Evolutionary conservation across 1,140 invertebrate species (phyloP), one percentile per base, ranked within the genome.

Genomic region (Scaptodrosophila lebanonensis): DNA sequence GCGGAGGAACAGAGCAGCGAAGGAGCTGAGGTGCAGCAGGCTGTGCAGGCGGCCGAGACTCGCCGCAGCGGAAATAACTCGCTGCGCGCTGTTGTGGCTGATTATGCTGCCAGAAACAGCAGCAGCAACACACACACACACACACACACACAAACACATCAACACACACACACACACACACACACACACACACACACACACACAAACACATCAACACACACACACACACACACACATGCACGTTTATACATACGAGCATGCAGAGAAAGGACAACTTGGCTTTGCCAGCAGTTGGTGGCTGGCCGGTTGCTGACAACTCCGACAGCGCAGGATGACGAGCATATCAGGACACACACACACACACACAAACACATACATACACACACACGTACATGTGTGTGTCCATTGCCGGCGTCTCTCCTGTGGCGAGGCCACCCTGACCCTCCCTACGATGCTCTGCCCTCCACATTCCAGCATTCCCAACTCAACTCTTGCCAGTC

Each of bases 41-140:
- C 15, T 38, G 49, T 7, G 27, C 40, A n/a, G 16, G 12, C 16
- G 17, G 32, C 5, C 22, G 36, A 38, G 43, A 76, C 60, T 76
- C 71, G 71, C 75, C 82, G 83, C 82, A 84, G 72, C 76, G 83
- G 83, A 85, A 83, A 76, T 76, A 84, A 84, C 83, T 85, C 62
- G 66, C 69, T 75, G 66, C 51, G 73, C 73, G 73, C 73, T 82
- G 77, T 85, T 85, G 77, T 72, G 83, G 83, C 83, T 85, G 83
- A 85, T 85, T 85, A 83, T 83, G 83, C 76, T 79, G 76, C 82
- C 64, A 79, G 61, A 56, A 71, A 56, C 83, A 77, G 62, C 25
- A n/a, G n/a, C n/a, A n/a, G n/a, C n/a, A n/a, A n/a, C n/a, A n/a
- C n/a, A n/a, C 5, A 16, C 35, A 38, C 2, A 8, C 35, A 9